These are phyloP conservation scores for Tethya wilhelma DNA, from an alignment of 37 sponge, comb jelly and placozoan species.

Conservation along the genomic window DNA sequence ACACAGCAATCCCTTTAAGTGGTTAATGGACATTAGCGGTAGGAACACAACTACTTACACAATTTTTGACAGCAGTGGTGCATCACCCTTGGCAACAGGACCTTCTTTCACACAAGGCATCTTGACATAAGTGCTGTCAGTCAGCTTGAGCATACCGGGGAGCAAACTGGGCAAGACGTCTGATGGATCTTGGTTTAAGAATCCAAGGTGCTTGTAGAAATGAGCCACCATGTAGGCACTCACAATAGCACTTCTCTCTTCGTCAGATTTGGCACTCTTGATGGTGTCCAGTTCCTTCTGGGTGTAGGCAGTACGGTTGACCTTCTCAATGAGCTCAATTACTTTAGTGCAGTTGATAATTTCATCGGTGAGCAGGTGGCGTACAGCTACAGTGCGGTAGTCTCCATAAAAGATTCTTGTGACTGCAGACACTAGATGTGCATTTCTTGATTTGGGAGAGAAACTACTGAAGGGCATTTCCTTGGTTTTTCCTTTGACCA, in stretches of 20 bases:
- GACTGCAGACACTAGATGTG: conserved; percentile 50
- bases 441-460: conserved; percentile 21
- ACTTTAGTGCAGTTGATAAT: neutral
- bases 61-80: conserved; percentile 49
- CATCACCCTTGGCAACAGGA: conserved; percentile 45
- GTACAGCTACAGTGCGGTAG: conserved; percentile 44
- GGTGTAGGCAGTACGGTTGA: conserved; percentile 10
- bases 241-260: conserved; percentile 43
- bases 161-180: conserved; percentile 30
- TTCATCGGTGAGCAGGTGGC: conserved; percentile 10
- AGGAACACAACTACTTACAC: conserved; percentile 56
- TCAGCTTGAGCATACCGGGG: conserved; percentile 24
- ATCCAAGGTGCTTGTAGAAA: conserved; percentile 52
- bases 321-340: neutral
- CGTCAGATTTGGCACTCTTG: neutral
- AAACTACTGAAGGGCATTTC: conserved; percentile 41
- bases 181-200: conserved; percentile 33
- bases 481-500: conserved; percentile 74
- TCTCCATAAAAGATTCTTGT: conserved; percentile 79
- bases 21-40: neutral
- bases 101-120: conserved; percentile 59
- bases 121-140: conserved; percentile 30
- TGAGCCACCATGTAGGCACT: conserved; percentile 63
- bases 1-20: neutral
- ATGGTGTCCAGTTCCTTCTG: conserved; percentile 34